Base-by-base conservation (phyloP, 2,113 vertebrate species). In the Thalassoma bifasciatum region DNA sequence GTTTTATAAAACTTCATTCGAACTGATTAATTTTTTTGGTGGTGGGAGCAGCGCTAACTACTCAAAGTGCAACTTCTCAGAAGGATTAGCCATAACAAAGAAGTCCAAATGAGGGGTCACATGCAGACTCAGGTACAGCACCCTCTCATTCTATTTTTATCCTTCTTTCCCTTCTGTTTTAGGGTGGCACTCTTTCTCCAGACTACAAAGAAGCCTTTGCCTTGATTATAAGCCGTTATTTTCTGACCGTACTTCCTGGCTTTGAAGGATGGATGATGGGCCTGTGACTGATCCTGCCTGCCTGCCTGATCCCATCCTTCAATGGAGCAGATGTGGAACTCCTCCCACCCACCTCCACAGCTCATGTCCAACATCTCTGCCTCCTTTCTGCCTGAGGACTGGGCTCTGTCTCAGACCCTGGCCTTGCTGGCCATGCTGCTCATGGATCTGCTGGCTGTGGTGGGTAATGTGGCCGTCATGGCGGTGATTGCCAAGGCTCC, bases 371-470 rank as follows among this genome's bases (percentile, higher is more conserved):
- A 95, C 93, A 92, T 92, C 38, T 92, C 95, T 73, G 95, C 92
- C 14, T 91, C 94, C 0, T 94, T 91, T 13, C 72, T 87, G 76
- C 92, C 93, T 36, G 87, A 94, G 59, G 93, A 87, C 86, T 95
- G 96, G 58, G 87, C 93, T 66, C 93, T 96, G 57, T 95, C 95
- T 0, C 95, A 95, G 66, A 95, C 95, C 0, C 93, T 98, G 90
- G 95, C 96, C 59, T 93, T 99, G 66, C 95, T 96, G 89, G 96
- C 97, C 86, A 99, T 99, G 98, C 95, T 99, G 75, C 94, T 99
- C 69, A 92, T 99, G 84, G 97, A 99, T 94, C 84, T 99, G 83
- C 91, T 96, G 21, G 97, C 98, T 24, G 95, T 99, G 56, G 94
- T 96, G 61, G 97, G 97, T 83, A 99, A 99, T 1, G 93, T 95